phyloP scores from a whole-genome alignment of 2,113 vertebrate species.

The Scalopus aquaticus region DNA sequence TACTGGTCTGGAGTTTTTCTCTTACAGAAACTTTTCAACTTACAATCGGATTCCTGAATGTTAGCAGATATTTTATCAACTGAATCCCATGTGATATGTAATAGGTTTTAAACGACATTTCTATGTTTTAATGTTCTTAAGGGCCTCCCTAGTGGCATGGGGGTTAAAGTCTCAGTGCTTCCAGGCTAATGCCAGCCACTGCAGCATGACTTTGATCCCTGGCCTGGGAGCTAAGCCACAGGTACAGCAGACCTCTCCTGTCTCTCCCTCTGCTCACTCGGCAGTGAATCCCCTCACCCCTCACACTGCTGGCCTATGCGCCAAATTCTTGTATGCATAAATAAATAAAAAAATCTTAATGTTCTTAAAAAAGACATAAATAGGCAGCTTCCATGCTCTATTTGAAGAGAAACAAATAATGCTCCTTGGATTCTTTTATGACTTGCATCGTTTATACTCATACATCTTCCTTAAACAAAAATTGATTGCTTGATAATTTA shows the following conservation, averaged over 20 bases:
- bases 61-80: background rate
- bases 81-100: background rate
- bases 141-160: too few relatives aligned
- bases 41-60: background rate
- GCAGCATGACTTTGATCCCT: too few relatives aligned
- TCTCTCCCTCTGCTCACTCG: too few relatives aligned
- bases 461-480: conserved; percentile 44
- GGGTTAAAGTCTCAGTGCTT: too few relatives aligned
- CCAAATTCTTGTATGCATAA: too few relatives aligned
- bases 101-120: background rate
- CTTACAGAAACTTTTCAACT: background rate
- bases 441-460: conserved; percentile 79
- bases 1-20: background rate
- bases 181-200: too few relatives aligned
- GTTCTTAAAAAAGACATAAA: background rate
- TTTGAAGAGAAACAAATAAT: conserved; percentile 7
- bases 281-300: too few relatives aligned
- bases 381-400: background rate
- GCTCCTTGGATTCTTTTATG: conserved; percentile 50
- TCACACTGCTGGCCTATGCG: too few relatives aligned
- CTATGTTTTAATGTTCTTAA: background rate
- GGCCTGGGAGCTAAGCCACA: too few relatives aligned
- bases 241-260: too few relatives aligned
- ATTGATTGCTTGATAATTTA: conserved; percentile 75
- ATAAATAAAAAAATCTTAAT: too few relatives aligned